Conservation (phyloP, 2,888 invertebrate species). For the Baronia brevicornis region DNA sequence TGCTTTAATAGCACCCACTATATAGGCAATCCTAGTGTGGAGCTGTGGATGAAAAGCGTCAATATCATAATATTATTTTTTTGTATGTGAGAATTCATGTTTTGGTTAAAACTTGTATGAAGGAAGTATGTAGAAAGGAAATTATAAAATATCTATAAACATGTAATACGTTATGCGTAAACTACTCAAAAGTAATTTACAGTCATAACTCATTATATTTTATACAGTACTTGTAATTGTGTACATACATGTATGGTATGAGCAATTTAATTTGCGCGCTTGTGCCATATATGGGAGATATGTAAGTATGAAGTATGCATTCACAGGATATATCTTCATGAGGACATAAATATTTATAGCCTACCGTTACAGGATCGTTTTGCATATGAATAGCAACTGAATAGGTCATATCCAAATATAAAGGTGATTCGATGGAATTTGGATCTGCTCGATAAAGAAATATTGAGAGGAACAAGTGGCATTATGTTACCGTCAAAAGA, state of each 20-base stretch:
- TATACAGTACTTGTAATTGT: too few relatives aligned
- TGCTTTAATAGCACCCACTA: too few relatives aligned
- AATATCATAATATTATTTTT: too few relatives aligned
- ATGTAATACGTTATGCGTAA: too few relatives aligned
- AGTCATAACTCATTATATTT: too few relatives aligned
- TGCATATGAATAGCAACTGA: conserved; percentile 29
- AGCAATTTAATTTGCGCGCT: not conserved
- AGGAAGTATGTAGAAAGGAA: too few relatives aligned
- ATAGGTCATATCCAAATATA: conserved; percentile 39
- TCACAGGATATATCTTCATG: conserved; percentile 18
- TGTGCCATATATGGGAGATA: not conserved
- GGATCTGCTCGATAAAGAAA: conserved; percentile 11
- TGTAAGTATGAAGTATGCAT: conserved; percentile 14
- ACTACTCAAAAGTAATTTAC: too few relatives aligned
- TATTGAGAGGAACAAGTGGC: conserved; percentile 8
- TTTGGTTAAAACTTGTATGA: too few relatives aligned
- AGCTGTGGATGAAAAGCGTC: too few relatives aligned
- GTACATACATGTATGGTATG: not conserved
- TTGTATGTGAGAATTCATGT: too few relatives aligned
- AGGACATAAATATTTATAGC: conserved; percentile 41
- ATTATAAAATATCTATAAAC: too few relatives aligned
- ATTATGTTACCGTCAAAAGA: conserved; percentile 9
- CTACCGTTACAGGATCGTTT: conserved; percentile 30
- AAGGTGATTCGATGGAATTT: conserved; percentile 22
- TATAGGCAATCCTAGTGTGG: too few relatives aligned